Conservation (phyloP, 2,113 vertebrate genomes). For the Arvicanthis niloticus region DNA sequence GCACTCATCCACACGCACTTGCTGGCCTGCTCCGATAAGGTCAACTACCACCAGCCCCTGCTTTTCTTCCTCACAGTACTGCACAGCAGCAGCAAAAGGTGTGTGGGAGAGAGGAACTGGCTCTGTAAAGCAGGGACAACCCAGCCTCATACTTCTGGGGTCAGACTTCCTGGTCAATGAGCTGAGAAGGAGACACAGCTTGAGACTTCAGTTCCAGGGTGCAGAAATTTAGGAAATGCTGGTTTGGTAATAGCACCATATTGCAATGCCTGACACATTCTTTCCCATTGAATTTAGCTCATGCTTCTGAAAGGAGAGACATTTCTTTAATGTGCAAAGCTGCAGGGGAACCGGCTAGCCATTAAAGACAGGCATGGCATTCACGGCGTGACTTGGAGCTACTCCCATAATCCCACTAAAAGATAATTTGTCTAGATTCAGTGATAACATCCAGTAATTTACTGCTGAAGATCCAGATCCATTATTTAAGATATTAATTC, state of each 20-base stretch:
- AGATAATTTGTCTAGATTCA: conserved; percentile 49
- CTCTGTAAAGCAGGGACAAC: conserved; percentile 51
- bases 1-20: not conserved
- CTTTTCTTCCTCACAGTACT: not conserved
- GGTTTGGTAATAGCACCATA: not conserved
- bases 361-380: not conserved
- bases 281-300: conserved; percentile 1
- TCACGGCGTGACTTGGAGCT: not conserved
- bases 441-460: conserved; percentile 28
- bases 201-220: not conserved
- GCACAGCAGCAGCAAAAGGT: not conserved
- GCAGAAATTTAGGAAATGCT: not conserved
- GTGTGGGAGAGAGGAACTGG: conserved; percentile 44
- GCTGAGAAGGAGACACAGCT: not conserved
- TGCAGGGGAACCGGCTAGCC: not conserved
- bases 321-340: not conserved
- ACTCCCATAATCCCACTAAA: conserved; percentile 4
- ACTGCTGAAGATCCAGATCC: not conserved
- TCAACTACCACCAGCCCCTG: conserved; percentile 6
- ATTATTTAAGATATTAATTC: conserved; percentile 27
- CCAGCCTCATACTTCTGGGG: not conserved
- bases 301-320: not conserved
- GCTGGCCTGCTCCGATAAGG: conserved; percentile 12
- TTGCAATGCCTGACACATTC: not conserved
- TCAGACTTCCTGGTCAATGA: not conserved